Conservation (phyloP, 2,888 invertebrate genomes). For the Aethes cnicana region DNA sequence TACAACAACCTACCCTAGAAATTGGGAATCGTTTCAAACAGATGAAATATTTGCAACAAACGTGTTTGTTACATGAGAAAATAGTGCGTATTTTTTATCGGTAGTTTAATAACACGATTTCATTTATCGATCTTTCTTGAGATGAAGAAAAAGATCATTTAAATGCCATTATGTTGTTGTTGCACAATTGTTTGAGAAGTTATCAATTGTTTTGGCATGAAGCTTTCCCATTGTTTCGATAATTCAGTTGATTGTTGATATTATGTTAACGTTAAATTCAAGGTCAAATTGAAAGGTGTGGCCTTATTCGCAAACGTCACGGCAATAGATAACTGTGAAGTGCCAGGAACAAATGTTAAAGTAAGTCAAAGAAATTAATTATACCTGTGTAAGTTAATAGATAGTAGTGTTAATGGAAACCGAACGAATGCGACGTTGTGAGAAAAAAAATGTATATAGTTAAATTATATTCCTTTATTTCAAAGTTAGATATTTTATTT, state of each 20-base stretch:
- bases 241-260: conserved; percentile 32
- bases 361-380: conserved; percentile 44
- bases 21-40: too few relatives aligned
- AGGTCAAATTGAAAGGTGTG: conserved; percentile 56
- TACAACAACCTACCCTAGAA: too few relatives aligned
- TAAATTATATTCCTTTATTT: conserved; percentile 68
- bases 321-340: conserved; percentile 42
- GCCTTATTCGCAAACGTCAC: conserved; percentile 60
- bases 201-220: conserved; percentile 25
- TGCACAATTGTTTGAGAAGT: conserved; percentile 23
- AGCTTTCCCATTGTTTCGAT: conserved; percentile 25
- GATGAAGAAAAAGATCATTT: background rate
- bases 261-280: conserved; percentile 27
- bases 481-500: conserved; percentile 48
- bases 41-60: too few relatives aligned
- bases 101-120: too few relatives aligned
- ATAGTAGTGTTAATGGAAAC: conserved; percentile 44
- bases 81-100: too few relatives aligned
- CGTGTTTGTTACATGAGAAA: too few relatives aligned
- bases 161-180: conserved; percentile 19
- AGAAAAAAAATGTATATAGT: conserved; percentile 52
- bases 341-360: conserved; percentile 45
- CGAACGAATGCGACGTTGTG: conserved; percentile 52
- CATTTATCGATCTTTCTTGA: too few relatives aligned
- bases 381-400: conserved; percentile 43